Evolutionary conservation across 2,797 vertebrate genomes (phyloP).

Genomic region (Notolabrus celidotus): DNA sequence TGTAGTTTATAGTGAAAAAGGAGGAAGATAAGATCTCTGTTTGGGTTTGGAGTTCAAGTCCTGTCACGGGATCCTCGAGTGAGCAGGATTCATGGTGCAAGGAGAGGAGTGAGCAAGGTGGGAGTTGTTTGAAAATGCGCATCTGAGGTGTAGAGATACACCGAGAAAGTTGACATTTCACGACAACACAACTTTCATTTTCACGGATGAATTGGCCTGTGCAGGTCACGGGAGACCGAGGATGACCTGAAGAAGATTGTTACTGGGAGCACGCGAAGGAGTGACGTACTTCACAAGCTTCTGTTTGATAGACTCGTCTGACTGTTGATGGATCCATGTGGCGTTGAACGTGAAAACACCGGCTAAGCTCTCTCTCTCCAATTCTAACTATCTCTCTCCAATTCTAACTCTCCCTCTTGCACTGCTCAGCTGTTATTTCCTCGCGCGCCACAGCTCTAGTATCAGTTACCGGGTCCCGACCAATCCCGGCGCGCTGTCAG

Average conservation of each 20-base stretch:
- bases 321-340: conserved; percentile 38
- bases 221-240: background rate
- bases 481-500: conserved; percentile 72
- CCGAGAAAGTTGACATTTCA: conserved; percentile 45
- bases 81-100: background rate
- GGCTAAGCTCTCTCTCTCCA: conserved; percentile 5
- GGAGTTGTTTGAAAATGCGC: conserved; percentile 30
- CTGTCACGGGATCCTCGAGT: too few species aligned
- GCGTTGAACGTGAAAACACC: conserved; percentile 27
- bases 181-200: conserved; percentile 45
- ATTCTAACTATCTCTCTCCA: conserved; percentile 5
- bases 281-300: conserved; percentile 8
- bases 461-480: conserved; percentile 80
- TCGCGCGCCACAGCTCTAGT: conserved; percentile 68
- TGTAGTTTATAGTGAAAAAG: conserved; percentile 26
- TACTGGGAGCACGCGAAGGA: conserved; percentile 17
- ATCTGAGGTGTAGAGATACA: conserved; percentile 18
- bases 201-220: background rate
- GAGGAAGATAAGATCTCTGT: conserved; percentile 15
- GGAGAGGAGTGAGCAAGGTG: background rate
- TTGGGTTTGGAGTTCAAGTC: background rate
- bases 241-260: conserved; percentile 1
- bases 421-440: conserved; percentile 55
- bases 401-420: conserved; percentile 9
- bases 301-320: conserved; percentile 27